Base-by-base conservation (phyloP, 2,797 vertebrate species). In the Thaleichthys pacificus region DNA sequence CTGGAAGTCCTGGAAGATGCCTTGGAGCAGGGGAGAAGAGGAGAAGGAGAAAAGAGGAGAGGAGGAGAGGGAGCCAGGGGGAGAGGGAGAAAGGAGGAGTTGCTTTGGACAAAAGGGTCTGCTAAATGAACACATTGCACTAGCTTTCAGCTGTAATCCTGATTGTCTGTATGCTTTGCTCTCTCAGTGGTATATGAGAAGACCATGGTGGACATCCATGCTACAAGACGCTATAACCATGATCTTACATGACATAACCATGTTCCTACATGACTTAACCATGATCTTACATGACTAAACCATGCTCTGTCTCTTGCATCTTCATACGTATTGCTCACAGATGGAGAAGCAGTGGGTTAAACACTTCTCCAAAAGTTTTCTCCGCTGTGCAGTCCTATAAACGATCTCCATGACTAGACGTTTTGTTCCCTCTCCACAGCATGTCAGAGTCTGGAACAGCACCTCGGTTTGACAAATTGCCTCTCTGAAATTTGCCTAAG, bases 401-500 rank as follows among this genome's bases (percentile, higher is more conserved):
- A 82, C 51, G 73, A 82, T 62, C 77, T 82, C 62, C 77, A 65
- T 68, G 82, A 86, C 77, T 66, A 42, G 74, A 70, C 11, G 12
- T 74, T 73, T 77, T 77, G 75, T 62, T 70, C 72, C 19, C 51
- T 21, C 74, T 74, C 80, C 86, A 81, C 76, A 75, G 70, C 68
- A 56, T n/a, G 74, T 78, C 73, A 73, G 60, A 65, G 35, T 77
- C 80, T 86, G 85, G 84, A 83, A 87, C 47, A 68, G 12, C 47
- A 63, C 66, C 26, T 77, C 80, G 19, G 21, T 76, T 74, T 84
- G 76, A 84, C 76, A 82, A 85, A 81, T 73, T 60, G 70, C 62
- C 69, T 60, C 69, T 64, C 76, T 73, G 42, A 47, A 7, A 73
- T 30, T 28, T 81, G 82, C 84, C 80, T 77, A 82, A 86, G 74